Base-by-base conservation (phyloP, 2,888 invertebrate species). In the Amblyjoppa proteus region DNA sequence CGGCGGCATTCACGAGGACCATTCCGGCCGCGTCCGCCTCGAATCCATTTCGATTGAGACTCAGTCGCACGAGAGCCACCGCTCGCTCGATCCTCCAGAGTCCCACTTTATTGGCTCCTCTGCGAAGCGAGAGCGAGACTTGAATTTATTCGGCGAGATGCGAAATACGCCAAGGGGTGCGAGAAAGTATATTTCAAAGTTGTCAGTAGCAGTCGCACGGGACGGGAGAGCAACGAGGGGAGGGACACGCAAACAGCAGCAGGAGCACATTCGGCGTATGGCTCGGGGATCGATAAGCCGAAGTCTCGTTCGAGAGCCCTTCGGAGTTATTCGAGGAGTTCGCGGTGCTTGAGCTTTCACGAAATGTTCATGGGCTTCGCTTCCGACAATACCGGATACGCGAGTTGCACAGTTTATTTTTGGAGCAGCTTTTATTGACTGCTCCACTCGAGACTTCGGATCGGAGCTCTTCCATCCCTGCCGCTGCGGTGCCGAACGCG, bases 131-230 rank as follows among this genome's bases (percentile, higher is more conserved):
- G 68, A 58, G 75, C 13, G 58, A 38, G 61, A 70, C 34, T 45
- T 13, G 56, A 79, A 79, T 78, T 64, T 79, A 73, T 76, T 51
- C 31, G 64, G 16, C 13, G 75, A 68, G 49, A 77, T 34, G 80
- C 16, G 41, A 53, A 51, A 41, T 28, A 61, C n/a, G 34, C 34
- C 69, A 56, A 77, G 82, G 80, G 68, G 68, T 25, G 76, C 41
- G 80, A 80, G 80, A 83, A 77, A 83, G 70, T 82, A 85, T 88
- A 88, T 87, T 85, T 88, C 87, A 87, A 85, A 84, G 61, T 84
- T 86, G 87, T 85, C 87, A 87, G 80, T 71, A 80, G 49, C 88
- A 88, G 83, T 70, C 56, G 49, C 34, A 71, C 66, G 58, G 49
- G 49, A 25, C 38, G 64, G 38, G 49, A 64, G 73, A 64, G 69